phyloP scores from a whole-genome alignment of 2,888 invertebrate genomes.

The Leptopterna dolabrata region DNA sequence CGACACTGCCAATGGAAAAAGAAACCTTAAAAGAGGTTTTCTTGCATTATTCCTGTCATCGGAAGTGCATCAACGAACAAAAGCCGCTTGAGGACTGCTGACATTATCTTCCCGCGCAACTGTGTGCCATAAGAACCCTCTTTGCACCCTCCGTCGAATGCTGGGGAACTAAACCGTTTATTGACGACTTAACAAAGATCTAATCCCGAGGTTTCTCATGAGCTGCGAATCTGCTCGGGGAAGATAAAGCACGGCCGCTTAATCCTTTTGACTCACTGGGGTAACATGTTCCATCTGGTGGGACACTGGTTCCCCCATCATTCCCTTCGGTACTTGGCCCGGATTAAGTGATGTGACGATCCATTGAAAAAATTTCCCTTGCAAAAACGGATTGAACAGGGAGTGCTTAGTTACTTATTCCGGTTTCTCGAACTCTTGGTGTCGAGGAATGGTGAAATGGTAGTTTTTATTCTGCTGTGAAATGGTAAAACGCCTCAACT shows the following conservation, averaged over 20 bases:
- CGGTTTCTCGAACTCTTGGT: too few species aligned
- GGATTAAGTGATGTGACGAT: too few species aligned
- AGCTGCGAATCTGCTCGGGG: background rate
- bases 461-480: too few species aligned
- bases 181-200: conserved; percentile 35
- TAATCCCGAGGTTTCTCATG: conserved; percentile 15
- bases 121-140: background rate
- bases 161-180: conserved; percentile 10
- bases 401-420: too few species aligned
- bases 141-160: background rate
- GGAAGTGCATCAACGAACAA: background rate
- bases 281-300: conserved; percentile 32
- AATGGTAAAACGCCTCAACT: too few species aligned
- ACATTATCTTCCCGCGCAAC: background rate
- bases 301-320: background rate
- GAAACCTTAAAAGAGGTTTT: too few species aligned
- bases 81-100: background rate
- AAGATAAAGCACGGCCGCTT: conserved; percentile 14
- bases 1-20: too few species aligned
- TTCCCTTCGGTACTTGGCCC: background rate
- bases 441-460: too few species aligned
- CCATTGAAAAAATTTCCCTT: too few species aligned
- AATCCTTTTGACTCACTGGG: background rate
- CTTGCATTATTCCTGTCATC: background rate
- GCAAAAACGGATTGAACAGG: too few species aligned